Conservation (phyloP, 2,888 invertebrate genomes). For the Dermolepida albohirtum region DNA sequence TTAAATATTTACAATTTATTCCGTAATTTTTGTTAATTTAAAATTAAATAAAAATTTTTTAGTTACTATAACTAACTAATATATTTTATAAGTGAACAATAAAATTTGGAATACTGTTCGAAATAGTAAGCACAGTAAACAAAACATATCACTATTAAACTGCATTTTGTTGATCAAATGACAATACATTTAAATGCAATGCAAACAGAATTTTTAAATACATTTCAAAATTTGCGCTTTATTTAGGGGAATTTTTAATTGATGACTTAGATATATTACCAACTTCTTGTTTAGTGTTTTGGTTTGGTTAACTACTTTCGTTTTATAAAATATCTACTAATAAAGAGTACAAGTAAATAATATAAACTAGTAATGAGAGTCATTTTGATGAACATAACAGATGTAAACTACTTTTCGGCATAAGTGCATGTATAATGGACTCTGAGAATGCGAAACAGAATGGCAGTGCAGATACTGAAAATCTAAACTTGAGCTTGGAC, state of each 20-base stretch:
- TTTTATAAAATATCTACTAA: slow-evolving; percentile 32
- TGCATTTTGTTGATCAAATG: no score
- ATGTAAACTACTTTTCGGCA: slow-evolving; percentile 36
- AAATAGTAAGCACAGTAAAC: no score
- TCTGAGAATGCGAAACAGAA: slow-evolving; percentile 60
- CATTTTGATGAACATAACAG: slow-evolving; percentile 6
- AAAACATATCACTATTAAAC: no score
- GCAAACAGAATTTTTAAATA: no score
- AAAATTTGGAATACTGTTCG: no score
- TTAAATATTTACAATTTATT: no score
- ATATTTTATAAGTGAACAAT: no score
- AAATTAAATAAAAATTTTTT: no score
- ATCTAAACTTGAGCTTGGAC: slow-evolving; percentile 67
- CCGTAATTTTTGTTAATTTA: no score
- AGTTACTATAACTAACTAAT: no score
- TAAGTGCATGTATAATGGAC: slow-evolving; percentile 57
- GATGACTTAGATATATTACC: slow-evolving; percentile 36
- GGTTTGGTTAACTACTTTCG: slow-evolving; percentile 50
- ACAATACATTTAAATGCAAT: no score
- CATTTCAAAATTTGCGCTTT: slow-evolving; percentile 18
- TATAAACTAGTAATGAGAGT: slow-evolving; percentile 44
- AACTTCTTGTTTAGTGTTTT: slow-evolving; percentile 52
- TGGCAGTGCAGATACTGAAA: slow-evolving; percentile 63
- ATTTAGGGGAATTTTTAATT: slow-evolving; percentile 39
- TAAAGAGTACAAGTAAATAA: slow-evolving; percentile 34